phyloP scores from a whole-genome alignment of 2,797 vertebrate species.

The Rhinoraja longicauda region DNA sequence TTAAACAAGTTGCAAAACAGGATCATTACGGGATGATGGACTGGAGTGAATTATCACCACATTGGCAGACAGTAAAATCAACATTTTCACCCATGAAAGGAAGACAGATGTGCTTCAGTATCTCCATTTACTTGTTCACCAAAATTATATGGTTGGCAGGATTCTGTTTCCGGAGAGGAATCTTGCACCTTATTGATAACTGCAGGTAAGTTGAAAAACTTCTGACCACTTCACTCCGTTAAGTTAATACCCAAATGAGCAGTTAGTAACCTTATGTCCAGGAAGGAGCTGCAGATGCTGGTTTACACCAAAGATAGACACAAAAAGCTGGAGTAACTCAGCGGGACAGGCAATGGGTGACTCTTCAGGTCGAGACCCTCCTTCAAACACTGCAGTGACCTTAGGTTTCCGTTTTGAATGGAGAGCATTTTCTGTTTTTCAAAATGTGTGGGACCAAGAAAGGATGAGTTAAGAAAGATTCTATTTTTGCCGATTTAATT shows the following conservation, averaged over 20 bases:
- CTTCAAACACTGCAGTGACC: not conserved
- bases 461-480: not conserved
- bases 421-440: not conserved
- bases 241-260: not conserved
- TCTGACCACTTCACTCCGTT: slow-evolving; percentile 23
- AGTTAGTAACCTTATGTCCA: too few species aligned
- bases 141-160: slow-evolving; percentile 28
- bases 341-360: too few species aligned
- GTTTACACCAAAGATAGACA: too few species aligned
- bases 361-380: too few species aligned
- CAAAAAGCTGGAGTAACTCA: too few species aligned
- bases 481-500: too few species aligned
- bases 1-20: not conserved
- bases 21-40: slow-evolving; percentile 30
- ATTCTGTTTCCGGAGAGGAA: slow-evolving; percentile 21
- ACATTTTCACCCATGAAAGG: slow-evolving; percentile 1
- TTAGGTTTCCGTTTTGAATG: not conserved
- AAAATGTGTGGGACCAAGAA: not conserved
- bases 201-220: slow-evolving; percentile 24
- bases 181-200: slow-evolving; percentile 24
- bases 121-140: slow-evolving; percentile 24
- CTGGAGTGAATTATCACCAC: not conserved
- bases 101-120: slow-evolving; percentile 9
- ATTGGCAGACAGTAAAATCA: not conserved
- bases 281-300: too few species aligned